Evolutionary conservation across 2,113 vertebrate genomes (phyloP).

Genomic region (Vireo altiloquus): DNA sequence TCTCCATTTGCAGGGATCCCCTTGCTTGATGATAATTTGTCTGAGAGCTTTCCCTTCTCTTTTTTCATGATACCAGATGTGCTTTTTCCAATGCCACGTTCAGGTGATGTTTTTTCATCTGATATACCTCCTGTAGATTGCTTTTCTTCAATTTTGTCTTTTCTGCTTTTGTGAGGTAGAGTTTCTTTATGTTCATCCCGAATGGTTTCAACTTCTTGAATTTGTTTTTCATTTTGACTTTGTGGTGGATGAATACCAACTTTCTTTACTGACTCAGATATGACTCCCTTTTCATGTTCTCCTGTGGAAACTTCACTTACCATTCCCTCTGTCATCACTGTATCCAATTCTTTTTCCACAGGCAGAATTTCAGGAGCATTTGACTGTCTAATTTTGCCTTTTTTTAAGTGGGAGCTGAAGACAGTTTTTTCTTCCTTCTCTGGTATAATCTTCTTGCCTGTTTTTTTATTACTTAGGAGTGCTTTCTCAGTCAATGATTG

Average conservation of each 20-base stretch:
- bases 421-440: background rate
- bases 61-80: slow-evolving; percentile 31
- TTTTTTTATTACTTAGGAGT: background rate
- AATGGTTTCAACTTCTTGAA: background rate
- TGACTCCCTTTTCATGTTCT: background rate
- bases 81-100: slow-evolving; percentile 36
- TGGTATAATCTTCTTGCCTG: background rate
- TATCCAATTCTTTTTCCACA: background rate
- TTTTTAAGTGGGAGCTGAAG: background rate
- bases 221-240: background rate
- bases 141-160: slow-evolving; percentile 21
- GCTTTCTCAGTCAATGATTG: background rate
- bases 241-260: background rate
- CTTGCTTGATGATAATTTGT: slow-evolving; percentile 31
- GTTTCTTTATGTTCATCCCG: background rate
- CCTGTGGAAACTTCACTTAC: background rate
- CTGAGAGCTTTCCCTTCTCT: slow-evolving; percentile 57
- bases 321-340: background rate
- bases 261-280: background rate
- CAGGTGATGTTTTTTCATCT: slow-evolving; percentile 48
- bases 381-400: background rate
- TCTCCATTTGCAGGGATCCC: background rate
- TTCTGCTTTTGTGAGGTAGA: background rate
- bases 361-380: background rate
- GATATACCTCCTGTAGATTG: slow-evolving; percentile 38